Percentiles rank a stretch among this genome's conserved stretches.
Conservation (phyloP, 2,797 vertebrate species). For the Glossophaga mutica region DNA sequence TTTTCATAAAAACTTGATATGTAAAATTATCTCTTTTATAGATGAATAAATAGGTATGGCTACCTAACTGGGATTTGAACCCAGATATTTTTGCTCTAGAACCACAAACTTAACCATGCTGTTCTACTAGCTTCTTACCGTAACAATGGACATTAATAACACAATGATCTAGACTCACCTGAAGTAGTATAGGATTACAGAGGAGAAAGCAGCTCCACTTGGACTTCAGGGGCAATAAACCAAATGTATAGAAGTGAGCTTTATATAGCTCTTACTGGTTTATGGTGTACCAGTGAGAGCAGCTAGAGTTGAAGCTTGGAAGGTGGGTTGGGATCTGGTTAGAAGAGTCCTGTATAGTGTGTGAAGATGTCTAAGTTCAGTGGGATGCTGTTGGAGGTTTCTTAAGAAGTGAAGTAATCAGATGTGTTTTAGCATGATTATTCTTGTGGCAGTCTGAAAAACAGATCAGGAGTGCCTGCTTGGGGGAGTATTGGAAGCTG, state of each 20-base stretch:
- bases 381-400: neutral
- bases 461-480: neutral
- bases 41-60: neutral
- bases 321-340: neutral
- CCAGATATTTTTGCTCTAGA: neutral
- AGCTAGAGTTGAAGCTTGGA: neutral
- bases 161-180: neutral
- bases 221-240: neutral
- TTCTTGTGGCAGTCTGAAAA: neutral
- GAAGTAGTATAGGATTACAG: neutral
- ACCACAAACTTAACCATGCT: neutral
- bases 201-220: neutral
- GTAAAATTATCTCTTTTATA: slow-evolving; percentile 8
- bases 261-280: neutral
- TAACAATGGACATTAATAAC: neutral
- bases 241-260: neutral
- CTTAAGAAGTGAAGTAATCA: neutral
- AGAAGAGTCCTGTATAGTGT: neutral
- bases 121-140: neutral
- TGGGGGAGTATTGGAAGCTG: neutral
- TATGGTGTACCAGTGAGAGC: neutral
- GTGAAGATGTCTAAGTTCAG: neutral
- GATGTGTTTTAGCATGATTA: neutral
- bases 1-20: neutral
- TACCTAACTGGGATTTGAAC: neutral